phyloP scores from a whole-genome alignment of 2,113 vertebrate genomes.

The Semicossyphus pulcher region DNA sequence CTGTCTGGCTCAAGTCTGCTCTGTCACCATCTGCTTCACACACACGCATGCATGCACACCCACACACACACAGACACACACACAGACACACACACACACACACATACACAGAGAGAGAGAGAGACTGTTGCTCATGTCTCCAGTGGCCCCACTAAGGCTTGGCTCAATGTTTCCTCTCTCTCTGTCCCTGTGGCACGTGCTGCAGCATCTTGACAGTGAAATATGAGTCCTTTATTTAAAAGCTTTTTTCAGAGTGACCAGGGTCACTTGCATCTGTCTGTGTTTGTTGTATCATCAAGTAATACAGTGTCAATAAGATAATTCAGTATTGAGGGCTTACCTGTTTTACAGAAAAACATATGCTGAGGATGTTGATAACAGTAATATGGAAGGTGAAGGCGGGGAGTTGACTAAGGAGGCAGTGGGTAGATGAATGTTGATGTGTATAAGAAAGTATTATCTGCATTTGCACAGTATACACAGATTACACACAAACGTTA shows the following conservation, averaged over 20 bases:
- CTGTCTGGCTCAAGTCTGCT: conserved; percentile 45
- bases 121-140: conserved; percentile 35
- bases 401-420: neutral
- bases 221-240: conserved; percentile 45
- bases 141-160: conserved; percentile 32
- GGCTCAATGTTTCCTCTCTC: conserved; percentile 24
- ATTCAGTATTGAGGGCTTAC: neutral
- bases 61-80: conserved; percentile 18
- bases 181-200: conserved; percentile 13
- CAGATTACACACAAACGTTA: too few relatives aligned
- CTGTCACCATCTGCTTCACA: conserved; percentile 67
- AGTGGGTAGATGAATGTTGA: too few relatives aligned
- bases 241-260: conserved; percentile 15
- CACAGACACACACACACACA: conserved; percentile 4
- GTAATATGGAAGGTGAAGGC: too few relatives aligned
- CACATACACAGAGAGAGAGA: neutral
- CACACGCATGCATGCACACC: too few relatives aligned
- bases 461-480: too few relatives aligned
- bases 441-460: too few relatives aligned
- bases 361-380: neutral
- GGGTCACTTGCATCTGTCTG: conserved; percentile 17
- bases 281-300: neutral
- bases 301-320: neutral
- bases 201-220: conserved; percentile 46
- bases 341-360: neutral